Conservation (phyloP, 2,797 vertebrate species). For the Australoheros facetus region DNA sequence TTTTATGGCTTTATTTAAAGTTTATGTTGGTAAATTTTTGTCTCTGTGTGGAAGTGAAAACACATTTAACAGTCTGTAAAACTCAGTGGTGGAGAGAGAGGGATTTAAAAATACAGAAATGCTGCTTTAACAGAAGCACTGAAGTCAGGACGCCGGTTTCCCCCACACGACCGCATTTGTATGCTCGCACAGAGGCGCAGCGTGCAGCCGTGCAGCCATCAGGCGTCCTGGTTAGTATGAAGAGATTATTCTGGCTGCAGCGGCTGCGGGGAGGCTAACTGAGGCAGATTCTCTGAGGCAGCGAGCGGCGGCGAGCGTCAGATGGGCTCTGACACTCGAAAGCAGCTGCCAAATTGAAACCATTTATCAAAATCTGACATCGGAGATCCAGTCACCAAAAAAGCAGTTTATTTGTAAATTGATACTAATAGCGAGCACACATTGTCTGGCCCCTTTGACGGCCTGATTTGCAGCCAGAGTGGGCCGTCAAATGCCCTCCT, state of each 20-base stretch:
- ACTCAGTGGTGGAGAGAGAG: conserved; percentile 6
- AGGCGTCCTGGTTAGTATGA: conserved; percentile 73
- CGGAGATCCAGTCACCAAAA: conserved; percentile 79
- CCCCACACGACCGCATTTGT: conserved; percentile 17
- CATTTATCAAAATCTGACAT: conserved; percentile 89
- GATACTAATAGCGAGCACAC: conserved; percentile 82
- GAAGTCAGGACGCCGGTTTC: conserved; percentile 16
- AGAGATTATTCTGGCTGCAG: conserved; percentile 75
- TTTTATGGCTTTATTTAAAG: not conserved
- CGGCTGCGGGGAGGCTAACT: conserved; percentile 67
- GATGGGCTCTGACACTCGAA: conserved; percentile 83
- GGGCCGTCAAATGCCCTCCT: conserved; percentile 51
- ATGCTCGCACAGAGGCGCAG: not conserved
- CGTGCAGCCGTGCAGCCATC: conserved; percentile 11
- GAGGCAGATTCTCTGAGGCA: conserved; percentile 80
- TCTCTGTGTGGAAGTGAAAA: not conserved
- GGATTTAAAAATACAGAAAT: conserved; percentile 15
- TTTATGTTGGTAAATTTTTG: not conserved
- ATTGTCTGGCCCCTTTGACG: conserved; percentile 73
- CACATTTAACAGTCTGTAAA: not conserved
- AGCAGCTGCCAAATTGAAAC: conserved; percentile 87
- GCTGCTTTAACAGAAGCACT: not conserved
- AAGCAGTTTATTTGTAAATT: conserved; percentile 86
- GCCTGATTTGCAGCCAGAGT: conserved; percentile 64
- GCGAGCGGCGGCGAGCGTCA: conserved; percentile 64